Evolutionary conservation across 2,113 vertebrate species (phyloP), one percentile per base, ranked within the genome.

Genomic region (Ictalurus punctatus): DNA sequence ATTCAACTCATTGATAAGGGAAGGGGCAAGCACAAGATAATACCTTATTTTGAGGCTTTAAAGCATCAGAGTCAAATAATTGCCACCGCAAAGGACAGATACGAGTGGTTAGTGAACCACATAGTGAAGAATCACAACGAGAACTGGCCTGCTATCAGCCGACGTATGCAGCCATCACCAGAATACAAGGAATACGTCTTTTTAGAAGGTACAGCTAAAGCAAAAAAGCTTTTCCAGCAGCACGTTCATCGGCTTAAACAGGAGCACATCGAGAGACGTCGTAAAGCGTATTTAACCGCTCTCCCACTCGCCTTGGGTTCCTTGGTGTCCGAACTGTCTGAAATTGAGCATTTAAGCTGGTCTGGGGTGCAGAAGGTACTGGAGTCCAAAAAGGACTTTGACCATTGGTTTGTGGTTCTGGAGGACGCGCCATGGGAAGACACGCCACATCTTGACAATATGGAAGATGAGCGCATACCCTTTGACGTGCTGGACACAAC

Each of bases 51-150:
- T 87, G 98, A 99, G 88, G 98, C 98, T 0, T 91, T 99, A 21
- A 99, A 99, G 89, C 97, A 99, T 91, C 98, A 99, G 91, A 99
- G 98, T 90, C 98, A 99, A 87, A 97, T 98, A 92, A 99, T 99
- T 14, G 98, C 98, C 0, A 97, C 97, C 0, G 97, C 98, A 7
- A 99, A 99, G 92, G 98, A 99, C 94, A 97, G 96, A 78, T 99
- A 99, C 40, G 98, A 99, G 93, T 99, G 97, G 97, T 92, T 99
- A n/a, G 97, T 98, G 5, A 95, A 97, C 90, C 97, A 97, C 48
- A 95, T 97, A 1, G 98, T 99, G 63, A 99, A 98, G 90, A 97
- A 95, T 94, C 97, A 99, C 93, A 97, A 98, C 16, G 98, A 99
- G 93, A 96, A 93, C 0, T 99, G 98, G 98, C 48, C 91, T 0